Conservation (phyloP, 2,113 vertebrate genomes). For the Stigmatopora nigra region DNA sequence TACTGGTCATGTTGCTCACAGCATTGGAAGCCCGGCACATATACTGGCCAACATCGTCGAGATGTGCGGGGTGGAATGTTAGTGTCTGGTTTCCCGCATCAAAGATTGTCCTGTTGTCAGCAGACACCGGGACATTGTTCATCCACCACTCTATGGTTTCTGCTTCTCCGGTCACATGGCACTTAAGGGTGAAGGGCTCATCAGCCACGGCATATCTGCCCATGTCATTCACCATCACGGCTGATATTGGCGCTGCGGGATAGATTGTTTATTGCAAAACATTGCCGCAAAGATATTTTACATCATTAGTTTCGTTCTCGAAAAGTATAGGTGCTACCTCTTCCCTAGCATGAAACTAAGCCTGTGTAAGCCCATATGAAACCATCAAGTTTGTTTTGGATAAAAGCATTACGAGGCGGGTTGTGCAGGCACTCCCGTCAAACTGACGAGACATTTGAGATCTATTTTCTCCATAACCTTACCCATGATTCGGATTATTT, state of each 20-base stretch:
- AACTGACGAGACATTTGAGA: background rate
- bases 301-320: background rate
- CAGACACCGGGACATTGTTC: slow-evolving; percentile 10
- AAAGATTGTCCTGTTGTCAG: slow-evolving; percentile 18
- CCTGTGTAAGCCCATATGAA: background rate
- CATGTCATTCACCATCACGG: slow-evolving; percentile 14
- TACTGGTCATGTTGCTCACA: slow-evolving; percentile 53
- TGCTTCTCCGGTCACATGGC: slow-evolving; percentile 36
- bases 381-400: background rate
- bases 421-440: background rate
- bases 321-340: background rate
- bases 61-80: slow-evolving; percentile 25
- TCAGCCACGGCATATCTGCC: slow-evolving; percentile 26
- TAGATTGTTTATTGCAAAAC: background rate
- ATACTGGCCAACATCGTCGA: slow-evolving; percentile 47
- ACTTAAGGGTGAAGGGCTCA: slow-evolving; percentile 37
- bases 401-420: background rate
- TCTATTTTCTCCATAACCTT: slow-evolving; percentile 2
- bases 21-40: slow-evolving; percentile 44
- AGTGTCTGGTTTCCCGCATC: slow-evolving; percentile 30
- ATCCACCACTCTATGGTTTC: slow-evolving; percentile 48
- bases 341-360: background rate
- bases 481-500: slow-evolving; percentile 49
- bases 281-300: background rate
- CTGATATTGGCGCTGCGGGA: slow-evolving; percentile 46